These are phyloP conservation scores for Connochaetes taurinus DNA, from an alignment of 2,113 vertebrate species.

Conservation along the genomic window DNA sequence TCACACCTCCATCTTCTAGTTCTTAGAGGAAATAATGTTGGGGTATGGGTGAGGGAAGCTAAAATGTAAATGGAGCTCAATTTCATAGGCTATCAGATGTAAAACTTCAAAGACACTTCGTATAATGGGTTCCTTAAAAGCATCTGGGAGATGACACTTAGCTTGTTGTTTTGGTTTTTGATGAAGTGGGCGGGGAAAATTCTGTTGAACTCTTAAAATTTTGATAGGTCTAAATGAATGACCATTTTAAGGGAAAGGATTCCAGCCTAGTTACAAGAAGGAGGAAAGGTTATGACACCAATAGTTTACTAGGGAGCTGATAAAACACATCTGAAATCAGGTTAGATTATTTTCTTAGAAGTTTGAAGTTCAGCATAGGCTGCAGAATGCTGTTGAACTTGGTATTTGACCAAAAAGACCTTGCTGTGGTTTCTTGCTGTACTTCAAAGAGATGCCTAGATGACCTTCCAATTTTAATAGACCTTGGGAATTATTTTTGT, in stretches of 20 bases:
- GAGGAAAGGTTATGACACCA: background rate
- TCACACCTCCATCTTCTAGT: background rate
- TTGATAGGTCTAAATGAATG: constrained; percentile 16
- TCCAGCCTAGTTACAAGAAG: background rate
- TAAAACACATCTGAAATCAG: background rate
- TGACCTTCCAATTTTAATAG: background rate
- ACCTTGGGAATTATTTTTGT: background rate
- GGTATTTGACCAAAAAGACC: background rate
- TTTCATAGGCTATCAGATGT: background rate
- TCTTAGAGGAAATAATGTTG: background rate
- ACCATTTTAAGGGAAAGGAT: background rate
- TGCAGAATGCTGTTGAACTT: background rate
- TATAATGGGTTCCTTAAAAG: background rate
- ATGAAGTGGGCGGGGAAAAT: background rate
- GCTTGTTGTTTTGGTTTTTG: background rate
- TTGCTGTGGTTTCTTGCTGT: background rate
- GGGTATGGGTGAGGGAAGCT: background rate
- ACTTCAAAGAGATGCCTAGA: background rate
- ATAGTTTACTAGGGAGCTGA: background rate
- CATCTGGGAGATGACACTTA: background rate
- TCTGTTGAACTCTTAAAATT: background rate
- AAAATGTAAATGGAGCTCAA: background rate
- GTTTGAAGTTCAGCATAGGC: background rate
- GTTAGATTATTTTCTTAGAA: background rate
- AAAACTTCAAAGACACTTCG: background rate